Base-by-base conservation (phyloP, 2,113 vertebrate genomes). In the Dicerorhinus sumatrensis region DNA sequence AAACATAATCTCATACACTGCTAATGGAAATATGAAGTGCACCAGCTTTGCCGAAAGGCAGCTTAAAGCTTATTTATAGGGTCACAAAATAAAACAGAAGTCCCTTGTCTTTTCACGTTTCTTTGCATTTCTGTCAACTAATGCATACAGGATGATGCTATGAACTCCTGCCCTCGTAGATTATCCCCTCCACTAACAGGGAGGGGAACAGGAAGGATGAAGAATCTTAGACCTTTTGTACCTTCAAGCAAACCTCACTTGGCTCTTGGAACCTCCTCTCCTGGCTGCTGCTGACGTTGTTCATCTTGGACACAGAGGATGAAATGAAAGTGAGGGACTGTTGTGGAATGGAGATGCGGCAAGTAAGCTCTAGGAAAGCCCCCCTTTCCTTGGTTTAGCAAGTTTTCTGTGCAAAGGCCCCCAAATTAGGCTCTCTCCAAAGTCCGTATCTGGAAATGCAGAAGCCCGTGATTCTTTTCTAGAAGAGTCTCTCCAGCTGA, bases 1-100 rank as follows among this genome's bases (percentile, higher is more conserved):
- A 81, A 94, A 31, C 4, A 58, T 7, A n/a, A 48, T 48, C 36
- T n/a, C 27, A 54, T 56, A 31, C 36, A 58, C 29, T 48, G 46
- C 72, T 95, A 84, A 91, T 77, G 21, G 80, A 92, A 97, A 69
- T 48, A 80, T 39, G 58, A 97, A 80, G 27, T n/a, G 29, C 11
- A 48, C 21, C 27, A 69, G 60, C 27, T 31, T 77, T 62, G 72
- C 54, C 72, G 2, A 48, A 77, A 82, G 48, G 82, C 3, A 63
- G 31, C 12, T 91, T 33, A 79, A 77, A 70, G 69, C 25, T 87
- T 86, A 89, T 91, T 69, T 91, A 79, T 83, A 67, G n/a, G 62
- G 33, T 86, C 79, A 80, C 23, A 86, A 96, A 94, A 83, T 79
- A 72, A 96, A 83, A 75, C 51, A 58, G 46, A 70, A 70, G 14